Percentiles rank a stretch among this genome's conserved stretches.
Evolutionary conservation across 1,140 invertebrate species (phyloP).

Genomic region (Pentalonia nigronervosa): DNA sequence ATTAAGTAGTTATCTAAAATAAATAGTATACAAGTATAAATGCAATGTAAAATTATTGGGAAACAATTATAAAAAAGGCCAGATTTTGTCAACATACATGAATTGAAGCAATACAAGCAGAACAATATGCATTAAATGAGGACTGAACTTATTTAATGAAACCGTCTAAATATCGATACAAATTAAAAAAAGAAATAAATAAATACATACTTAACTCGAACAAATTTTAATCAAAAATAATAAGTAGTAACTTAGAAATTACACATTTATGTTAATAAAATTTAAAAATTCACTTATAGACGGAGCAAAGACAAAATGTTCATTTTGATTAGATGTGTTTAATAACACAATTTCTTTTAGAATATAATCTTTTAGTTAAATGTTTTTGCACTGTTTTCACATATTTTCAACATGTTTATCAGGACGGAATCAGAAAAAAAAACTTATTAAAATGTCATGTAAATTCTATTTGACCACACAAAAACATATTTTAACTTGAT

Average conservation of each 20-base stretch:
- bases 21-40: slow-evolving; percentile 17
- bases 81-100: background rate
- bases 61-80: background rate
- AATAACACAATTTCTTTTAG: background rate
- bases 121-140: background rate
- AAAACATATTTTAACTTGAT: background rate
- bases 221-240: background rate
- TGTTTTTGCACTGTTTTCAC: slow-evolving; percentile 9
- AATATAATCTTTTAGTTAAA: slow-evolving; percentile 24
- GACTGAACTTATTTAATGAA: background rate
- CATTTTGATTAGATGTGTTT: background rate
- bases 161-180: background rate
- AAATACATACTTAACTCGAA: background rate
- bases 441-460: background rate
- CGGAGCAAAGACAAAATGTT: background rate
- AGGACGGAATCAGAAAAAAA: slow-evolving; percentile 34
- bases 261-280: background rate
- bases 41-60: background rate
- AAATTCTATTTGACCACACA: background rate
- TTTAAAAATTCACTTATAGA: background rate
- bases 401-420: background rate
- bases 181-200: background rate
- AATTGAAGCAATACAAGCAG: slow-evolving; percentile 1
- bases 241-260: background rate
- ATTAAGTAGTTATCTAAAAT: slow-evolving; percentile 29